Conservation (phyloP, 1,140 invertebrate species). For the Bombus picipes region DNA sequence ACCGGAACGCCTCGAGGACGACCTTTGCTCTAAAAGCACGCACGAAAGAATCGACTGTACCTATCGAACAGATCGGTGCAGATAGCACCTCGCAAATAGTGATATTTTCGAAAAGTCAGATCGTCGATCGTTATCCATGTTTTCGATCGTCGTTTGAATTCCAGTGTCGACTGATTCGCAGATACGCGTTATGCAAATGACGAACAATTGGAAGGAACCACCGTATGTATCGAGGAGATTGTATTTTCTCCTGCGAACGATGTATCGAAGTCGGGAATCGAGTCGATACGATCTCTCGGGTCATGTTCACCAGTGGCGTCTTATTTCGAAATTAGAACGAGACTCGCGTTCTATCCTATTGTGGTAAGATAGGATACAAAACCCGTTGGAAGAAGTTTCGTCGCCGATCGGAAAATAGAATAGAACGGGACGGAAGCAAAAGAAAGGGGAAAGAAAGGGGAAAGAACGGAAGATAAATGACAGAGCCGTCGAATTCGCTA, state of each 20-base stretch:
- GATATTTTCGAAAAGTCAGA: constrained; percentile 25
- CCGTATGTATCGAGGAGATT: constrained; percentile 30
- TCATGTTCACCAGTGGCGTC: background rate
- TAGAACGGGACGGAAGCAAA: background rate
- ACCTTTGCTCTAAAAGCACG: background rate
- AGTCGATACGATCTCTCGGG: background rate
- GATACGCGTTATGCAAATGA: constrained; percentile 41
- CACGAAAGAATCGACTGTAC: constrained; percentile 21
- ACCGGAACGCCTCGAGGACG: constrained; percentile 25
- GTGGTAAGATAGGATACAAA: background rate
- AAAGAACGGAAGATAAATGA: background rate
- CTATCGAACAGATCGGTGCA: constrained; percentile 59
- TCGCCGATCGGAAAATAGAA: background rate
- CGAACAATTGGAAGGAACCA: background rate
- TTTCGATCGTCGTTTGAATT: constrained; percentile 10
- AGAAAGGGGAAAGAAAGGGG: no score
- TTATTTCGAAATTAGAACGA: constrained; percentile 22
- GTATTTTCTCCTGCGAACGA: background rate
- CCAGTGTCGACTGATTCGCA: background rate
- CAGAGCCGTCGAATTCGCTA: background rate
- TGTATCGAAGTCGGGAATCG: background rate
- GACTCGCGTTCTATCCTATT: background rate
- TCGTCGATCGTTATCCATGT: background rate
- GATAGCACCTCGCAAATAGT: constrained; percentile 30
- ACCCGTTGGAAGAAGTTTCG: background rate